Evolutionary conservation across 2,113 vertebrate genomes (phyloP).

Genomic region (Rissa tridactyla): DNA sequence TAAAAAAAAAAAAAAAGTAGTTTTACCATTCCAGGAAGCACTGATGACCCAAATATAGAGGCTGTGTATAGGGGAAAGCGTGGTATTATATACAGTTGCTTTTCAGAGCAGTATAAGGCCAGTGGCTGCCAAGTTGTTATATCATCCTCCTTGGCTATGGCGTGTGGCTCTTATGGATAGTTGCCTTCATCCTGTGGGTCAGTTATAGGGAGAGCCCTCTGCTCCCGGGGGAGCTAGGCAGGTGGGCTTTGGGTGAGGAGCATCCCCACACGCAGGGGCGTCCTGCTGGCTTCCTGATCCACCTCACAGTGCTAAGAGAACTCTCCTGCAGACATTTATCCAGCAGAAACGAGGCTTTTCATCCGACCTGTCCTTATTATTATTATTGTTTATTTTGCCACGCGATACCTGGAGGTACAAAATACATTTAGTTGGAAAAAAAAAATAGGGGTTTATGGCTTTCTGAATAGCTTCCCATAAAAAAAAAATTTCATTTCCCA

Average conservation of each 20-base stretch:
- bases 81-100: neutral
- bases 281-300: neutral
- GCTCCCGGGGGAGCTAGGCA: rapidly evolving
- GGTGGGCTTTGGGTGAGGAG: rapidly evolving
- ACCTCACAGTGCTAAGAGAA: neutral
- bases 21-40: neutral
- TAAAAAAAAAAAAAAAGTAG: neutral
- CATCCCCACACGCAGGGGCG: neutral
- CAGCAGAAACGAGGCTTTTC: neutral
- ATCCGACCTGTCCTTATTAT: neutral
- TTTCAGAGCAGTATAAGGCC: neutral
- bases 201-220: neutral
- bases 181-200: neutral
- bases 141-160: neutral
- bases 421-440: neutral
- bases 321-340: neutral
- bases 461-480: constrained; percentile 1
- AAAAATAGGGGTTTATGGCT: neutral
- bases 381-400: constrained; percentile 12
- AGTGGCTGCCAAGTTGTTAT: neutral
- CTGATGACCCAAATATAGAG: neutral
- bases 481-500: constrained; percentile 15
- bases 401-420: neutral
- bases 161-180: rapidly evolving
- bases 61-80: neutral